Evolutionary conservation across 2,888 invertebrate genomes (phyloP).

Genomic region (Luperina nickerlii): DNA sequence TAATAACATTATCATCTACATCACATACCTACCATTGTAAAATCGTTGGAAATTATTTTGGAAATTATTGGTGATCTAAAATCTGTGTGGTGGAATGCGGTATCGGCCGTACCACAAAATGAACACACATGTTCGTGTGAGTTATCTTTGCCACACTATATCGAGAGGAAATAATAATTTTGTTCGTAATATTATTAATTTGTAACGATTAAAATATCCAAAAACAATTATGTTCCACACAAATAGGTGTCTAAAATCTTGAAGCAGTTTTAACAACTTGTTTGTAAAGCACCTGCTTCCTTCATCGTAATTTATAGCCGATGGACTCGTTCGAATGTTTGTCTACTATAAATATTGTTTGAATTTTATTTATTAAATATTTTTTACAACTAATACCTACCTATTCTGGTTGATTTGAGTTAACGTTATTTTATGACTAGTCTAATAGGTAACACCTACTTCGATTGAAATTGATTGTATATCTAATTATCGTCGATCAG

Average conservation of each 20-base stretch:
- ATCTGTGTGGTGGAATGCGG: constrained; percentile 24
- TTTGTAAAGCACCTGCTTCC: constrained; percentile 62
- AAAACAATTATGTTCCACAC: constrained; percentile 52
- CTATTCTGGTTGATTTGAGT: constrained; percentile 21
- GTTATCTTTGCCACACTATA: constrained; percentile 4
- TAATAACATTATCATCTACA: constrained; percentile 13
- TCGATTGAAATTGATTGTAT: constrained; percentile 35
- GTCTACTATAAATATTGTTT: constrained; percentile 58
- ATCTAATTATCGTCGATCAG: constrained; percentile 32
- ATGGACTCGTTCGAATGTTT: constrained; percentile 57
- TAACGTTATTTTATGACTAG: constrained; percentile 26
- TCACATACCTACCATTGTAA: neutral
- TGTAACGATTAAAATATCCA: constrained; percentile 57
- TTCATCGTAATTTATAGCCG: constrained; percentile 54
- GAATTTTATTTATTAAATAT: constrained; percentile 51
- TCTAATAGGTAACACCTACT: constrained; percentile 30
- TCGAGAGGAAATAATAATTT: constrained; percentile 40
- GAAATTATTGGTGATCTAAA: constrained; percentile 9
- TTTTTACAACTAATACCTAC: constrained; percentile 45
- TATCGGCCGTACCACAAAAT: neutral
- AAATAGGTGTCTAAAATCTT: constrained; percentile 56
- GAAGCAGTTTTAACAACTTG: constrained; percentile 54
- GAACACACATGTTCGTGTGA: constrained; percentile 14
- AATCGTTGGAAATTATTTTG: constrained; percentile 2
- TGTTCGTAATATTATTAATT: constrained; percentile 46